Evolutionary conservation across 2,113 vertebrate species (phyloP).

Genomic region (Nipponia nippon): DNA sequence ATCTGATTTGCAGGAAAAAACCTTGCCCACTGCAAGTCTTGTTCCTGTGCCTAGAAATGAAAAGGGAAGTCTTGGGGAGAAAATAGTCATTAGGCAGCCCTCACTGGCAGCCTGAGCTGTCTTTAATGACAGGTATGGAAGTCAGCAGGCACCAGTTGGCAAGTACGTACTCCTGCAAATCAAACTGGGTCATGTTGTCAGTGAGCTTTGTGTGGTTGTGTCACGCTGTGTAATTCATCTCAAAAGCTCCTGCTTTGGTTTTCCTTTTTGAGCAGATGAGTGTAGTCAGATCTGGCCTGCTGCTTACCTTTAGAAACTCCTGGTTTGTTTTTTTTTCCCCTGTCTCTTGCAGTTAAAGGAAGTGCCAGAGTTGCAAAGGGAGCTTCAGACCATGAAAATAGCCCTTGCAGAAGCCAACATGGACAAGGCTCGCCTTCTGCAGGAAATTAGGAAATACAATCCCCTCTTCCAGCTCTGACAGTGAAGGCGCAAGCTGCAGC

Average conservation of each 20-base stretch:
- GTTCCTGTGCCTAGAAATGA: background rate
- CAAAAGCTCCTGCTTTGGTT: background rate
- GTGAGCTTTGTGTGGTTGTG: background rate
- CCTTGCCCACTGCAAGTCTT: background rate
- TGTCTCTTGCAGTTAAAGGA: conserved; percentile 61
- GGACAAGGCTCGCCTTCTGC: conserved; percentile 85
- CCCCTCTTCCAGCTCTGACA: conserved; percentile 87
- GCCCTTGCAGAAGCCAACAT: conserved; percentile 80
- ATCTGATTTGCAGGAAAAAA: background rate
- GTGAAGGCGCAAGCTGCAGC: background rate
- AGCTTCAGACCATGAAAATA: conserved; percentile 76
- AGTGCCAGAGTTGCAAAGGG: conserved; percentile 69
- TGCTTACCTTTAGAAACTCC: background rate
- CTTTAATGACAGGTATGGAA: background rate
- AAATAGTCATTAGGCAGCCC: background rate
- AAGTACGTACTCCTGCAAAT: background rate
- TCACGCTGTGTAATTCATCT: background rate
- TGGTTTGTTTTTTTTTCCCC: background rate
- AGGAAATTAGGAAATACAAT: conserved; percentile 89
- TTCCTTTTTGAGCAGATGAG: background rate
- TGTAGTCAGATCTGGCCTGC: background rate
- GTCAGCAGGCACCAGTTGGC: background rate
- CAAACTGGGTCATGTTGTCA: background rate
- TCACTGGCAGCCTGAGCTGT: background rate
- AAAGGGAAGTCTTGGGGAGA: background rate